Conservation (phyloP, 2,888 invertebrate genomes). For the Syrphus vitripennis region DNA sequence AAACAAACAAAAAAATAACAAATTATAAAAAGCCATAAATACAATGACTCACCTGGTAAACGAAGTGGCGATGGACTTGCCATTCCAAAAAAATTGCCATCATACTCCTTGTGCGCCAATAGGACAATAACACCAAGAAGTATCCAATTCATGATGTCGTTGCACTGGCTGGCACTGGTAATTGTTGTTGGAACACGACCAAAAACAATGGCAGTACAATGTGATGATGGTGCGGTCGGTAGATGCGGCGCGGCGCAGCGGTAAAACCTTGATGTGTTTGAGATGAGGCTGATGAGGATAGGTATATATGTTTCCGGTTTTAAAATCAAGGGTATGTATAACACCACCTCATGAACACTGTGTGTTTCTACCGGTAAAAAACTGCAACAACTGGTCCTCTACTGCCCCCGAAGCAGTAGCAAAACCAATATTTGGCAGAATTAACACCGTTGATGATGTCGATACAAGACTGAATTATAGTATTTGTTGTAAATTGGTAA, state of each 20-base stretch:
- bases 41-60: constrained; percentile 78
- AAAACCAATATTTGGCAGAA: constrained; percentile 32
- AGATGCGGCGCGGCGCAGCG: too few relatives aligned
- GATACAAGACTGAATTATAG: constrained; percentile 40
- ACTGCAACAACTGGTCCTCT: constrained; percentile 41
- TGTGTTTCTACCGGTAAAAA: not conserved
- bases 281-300: not conserved
- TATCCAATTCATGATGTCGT: constrained; percentile 80
- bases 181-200: constrained; percentile 38
- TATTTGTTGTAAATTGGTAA: constrained; percentile 13
- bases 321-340: constrained; percentile 35
- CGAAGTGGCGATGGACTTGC: constrained; percentile 80
- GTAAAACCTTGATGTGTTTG: not conserved
- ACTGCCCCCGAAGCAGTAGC: constrained; percentile 57
- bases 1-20: not conserved
- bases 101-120: constrained; percentile 78
- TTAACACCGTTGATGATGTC: constrained; percentile 42
- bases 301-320: constrained; percentile 33
- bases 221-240: not conserved
- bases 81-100: constrained; percentile 74
- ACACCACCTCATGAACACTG: not conserved
- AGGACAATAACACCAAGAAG: constrained; percentile 79
- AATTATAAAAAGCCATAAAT: not conserved
- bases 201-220: constrained; percentile 29
- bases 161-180: constrained; percentile 46